Percentiles rank a stretch among this genome's conserved stretches.
Conservation (phyloP, 2,888 invertebrate species). For the Melangyna quadrimaculata region DNA sequence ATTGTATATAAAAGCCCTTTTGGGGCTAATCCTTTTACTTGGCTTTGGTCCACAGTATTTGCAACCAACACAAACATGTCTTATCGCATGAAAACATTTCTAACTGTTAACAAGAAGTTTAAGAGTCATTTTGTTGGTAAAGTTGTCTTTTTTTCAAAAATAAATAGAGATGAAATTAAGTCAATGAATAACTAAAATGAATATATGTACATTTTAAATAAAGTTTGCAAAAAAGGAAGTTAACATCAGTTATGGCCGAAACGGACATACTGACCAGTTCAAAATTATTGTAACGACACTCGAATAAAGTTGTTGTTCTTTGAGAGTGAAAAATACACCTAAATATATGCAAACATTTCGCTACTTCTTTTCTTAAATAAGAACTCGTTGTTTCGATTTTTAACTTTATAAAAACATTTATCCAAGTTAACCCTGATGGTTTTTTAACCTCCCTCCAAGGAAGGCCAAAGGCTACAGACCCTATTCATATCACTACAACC, state of each 20-base stretch:
- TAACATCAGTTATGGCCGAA: no score
- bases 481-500: background rate
- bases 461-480: constrained; percentile 9
- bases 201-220: background rate
- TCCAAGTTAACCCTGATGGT: background rate
- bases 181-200: background rate
- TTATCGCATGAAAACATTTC: background rate
- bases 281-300: background rate
- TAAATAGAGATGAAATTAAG: background rate
- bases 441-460: background rate
- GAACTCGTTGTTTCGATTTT: background rate
- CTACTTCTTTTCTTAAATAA: background rate
- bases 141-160: background rate
- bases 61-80: background rate
- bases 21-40: background rate
- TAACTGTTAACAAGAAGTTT: background rate
- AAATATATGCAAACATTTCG: background rate
- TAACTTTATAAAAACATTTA: background rate
- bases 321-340: background rate
- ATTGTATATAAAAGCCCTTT: background rate
- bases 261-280: background rate
- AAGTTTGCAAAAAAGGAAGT: background rate
- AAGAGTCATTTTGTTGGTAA: background rate
- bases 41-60: background rate
- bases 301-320: background rate